Conservation (phyloP, 2,888 invertebrate genomes). For the Molanna angustata region DNA sequence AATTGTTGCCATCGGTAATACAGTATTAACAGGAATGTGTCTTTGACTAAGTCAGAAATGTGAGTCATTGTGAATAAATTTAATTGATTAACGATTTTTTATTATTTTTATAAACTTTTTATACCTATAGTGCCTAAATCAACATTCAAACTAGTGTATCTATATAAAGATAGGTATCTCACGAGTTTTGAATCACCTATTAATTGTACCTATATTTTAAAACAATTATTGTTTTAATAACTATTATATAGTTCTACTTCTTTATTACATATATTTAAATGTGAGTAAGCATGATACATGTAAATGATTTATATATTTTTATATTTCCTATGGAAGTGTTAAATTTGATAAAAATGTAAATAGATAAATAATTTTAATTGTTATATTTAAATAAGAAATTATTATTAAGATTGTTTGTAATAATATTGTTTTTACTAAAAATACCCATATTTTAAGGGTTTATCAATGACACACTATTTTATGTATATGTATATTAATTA, state of each 20-base stretch:
- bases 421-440: too few species aligned
- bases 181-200: not conserved
- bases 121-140: too few species aligned
- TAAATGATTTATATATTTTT: constrained; percentile 18
- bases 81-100: not conserved
- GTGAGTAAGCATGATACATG: constrained; percentile 12
- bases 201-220: constrained; percentile 7
- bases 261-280: constrained; percentile 15
- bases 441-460: too few species aligned
- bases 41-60: constrained; percentile 10
- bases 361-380: too few species aligned
- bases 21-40: constrained; percentile 14
- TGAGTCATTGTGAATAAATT: constrained; percentile 7
- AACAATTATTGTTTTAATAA: constrained; percentile 15
- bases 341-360: too few species aligned
- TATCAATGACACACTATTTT: too few species aligned
- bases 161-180: not conserved
- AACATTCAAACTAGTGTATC: too few species aligned
- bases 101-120: constrained; percentile 8
- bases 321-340: constrained; percentile 31
- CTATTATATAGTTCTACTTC: constrained; percentile 24
- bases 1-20: not conserved
- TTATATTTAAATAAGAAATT: too few species aligned
- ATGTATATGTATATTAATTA: too few species aligned
- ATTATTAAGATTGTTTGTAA: too few species aligned